Evolutionary conservation across 2,888 invertebrate genomes (phyloP).

Genomic region (Chloromyia formosa): DNA sequence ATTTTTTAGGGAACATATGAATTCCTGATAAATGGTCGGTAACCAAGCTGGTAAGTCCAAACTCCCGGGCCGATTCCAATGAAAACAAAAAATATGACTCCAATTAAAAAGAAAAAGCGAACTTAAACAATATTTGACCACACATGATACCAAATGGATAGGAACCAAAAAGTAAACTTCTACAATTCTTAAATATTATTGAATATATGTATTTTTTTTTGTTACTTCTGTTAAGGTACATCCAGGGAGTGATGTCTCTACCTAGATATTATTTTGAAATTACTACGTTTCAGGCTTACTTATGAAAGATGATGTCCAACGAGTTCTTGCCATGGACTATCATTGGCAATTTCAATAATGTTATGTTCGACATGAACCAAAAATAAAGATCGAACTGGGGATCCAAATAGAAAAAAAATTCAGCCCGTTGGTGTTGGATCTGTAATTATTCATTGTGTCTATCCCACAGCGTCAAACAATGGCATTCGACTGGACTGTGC

Average conservation of each 20-base stretch:
- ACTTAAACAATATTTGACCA: neutral
- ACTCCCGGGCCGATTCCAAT: no score
- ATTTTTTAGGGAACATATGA: no score
- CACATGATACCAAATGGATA: neutral
- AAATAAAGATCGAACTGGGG: no score
- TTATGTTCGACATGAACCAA: neutral
- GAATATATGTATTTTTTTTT: neutral
- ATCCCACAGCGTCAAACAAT: conserved; percentile 19
- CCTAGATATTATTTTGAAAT: neutral
- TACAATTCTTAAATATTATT: neutral
- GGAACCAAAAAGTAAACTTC: neutral
- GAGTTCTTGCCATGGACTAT: neutral
- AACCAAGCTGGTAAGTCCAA: no score
- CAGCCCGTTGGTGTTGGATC: neutral
- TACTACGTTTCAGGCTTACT: neutral
- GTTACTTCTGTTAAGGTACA: no score
- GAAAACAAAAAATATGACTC: neutral
- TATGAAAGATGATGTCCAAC: neutral
- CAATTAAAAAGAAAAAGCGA: neutral
- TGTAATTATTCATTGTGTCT: conserved; percentile 31
- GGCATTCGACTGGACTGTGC: neutral
- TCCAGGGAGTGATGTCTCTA: no score
- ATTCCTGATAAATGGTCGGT: no score
- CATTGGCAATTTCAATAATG: conserved; percentile 12
- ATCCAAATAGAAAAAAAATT: no score